phyloP scores from a whole-genome alignment of 2,797 vertebrate species.

The Bradypus variegatus region DNA sequence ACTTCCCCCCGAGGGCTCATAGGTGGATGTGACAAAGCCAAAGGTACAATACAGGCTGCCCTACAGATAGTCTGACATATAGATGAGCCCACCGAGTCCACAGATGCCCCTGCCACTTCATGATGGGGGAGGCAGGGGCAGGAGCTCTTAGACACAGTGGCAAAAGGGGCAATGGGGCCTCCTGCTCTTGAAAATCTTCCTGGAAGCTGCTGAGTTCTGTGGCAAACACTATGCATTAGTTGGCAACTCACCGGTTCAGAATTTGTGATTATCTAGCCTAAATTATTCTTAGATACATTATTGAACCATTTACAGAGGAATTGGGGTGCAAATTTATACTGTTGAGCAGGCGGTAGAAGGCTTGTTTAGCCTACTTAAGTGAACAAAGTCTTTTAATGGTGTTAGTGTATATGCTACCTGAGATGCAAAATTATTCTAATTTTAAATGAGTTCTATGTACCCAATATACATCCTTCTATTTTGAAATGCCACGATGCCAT shows the following conservation, averaged over 20 bases:
- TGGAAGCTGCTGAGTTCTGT: neutral
- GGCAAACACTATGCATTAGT: neutral
- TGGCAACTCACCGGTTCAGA: neutral
- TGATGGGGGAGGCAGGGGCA: neutral
- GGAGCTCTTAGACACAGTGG: neutral
- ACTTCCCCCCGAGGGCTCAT: neutral
- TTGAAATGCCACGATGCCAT: neutral
- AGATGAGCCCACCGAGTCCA: neutral
- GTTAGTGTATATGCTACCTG: neutral
- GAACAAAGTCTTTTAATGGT: constrained; percentile 6
- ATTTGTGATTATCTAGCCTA: neutral
- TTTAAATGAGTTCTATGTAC: constrained; percentile 5
- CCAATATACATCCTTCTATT: neutral
- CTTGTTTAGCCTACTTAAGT: constrained; percentile 24
- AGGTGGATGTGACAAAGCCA: neutral
- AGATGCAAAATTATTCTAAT: constrained; percentile 9
- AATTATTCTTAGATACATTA: neutral
- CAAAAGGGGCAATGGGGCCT: neutral
- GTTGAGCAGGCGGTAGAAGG: constrained; percentile 33
- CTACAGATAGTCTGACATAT: neutral
- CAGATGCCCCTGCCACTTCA: neutral
- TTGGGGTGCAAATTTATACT: neutral
- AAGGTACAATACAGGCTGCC: neutral
- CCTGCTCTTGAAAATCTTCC: neutral
- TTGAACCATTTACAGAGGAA: neutral